A percentile compares a stretch with the other conserved stretches of the same genome.
These are phyloP conservation scores for Zaprionus vittiger DNA, from an alignment of 1,140 invertebrate genomes.

Conservation along the genomic window DNA sequence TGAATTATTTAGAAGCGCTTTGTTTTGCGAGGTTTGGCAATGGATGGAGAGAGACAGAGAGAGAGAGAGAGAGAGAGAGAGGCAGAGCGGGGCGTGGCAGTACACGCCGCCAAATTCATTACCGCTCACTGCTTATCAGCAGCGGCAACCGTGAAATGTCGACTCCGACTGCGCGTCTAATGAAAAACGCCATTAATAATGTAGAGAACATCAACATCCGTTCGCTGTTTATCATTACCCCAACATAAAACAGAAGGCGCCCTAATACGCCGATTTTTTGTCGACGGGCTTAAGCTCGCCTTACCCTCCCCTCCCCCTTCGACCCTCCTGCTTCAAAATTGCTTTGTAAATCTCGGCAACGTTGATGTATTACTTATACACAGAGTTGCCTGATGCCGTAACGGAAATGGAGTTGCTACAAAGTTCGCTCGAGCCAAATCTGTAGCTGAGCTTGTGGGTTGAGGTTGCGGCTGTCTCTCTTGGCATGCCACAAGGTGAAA, in stretches of 20 bases:
- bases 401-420: slow-evolving; percentile 35
- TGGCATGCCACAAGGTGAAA: slow-evolving; percentile 65
- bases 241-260: slow-evolving; percentile 65
- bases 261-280: slow-evolving; percentile 43
- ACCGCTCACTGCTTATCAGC: slow-evolving; percentile 40
- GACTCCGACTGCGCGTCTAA: slow-evolving; percentile 66
- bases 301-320: background rate
- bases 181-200: slow-evolving; percentile 82
- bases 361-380: slow-evolving; percentile 70
- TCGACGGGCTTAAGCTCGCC: slow-evolving; percentile 30
- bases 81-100: background rate
- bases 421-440: slow-evolving; percentile 34
- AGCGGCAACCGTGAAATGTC: slow-evolving; percentile 55
- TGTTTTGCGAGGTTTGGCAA: slow-evolving; percentile 16
- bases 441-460: slow-evolving; percentile 5
- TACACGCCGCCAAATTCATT: slow-evolving; percentile 35
- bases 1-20: slow-evolving; percentile 53
- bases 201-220: slow-evolving; percentile 77
- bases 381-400: background rate
- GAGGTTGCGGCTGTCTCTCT: slow-evolving; percentile 6
- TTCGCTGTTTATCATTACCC: slow-evolving; percentile 75
- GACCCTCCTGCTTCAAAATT: slow-evolving; percentile 34
- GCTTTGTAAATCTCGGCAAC: slow-evolving; percentile 63
- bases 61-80: too few species aligned
- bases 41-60: background rate